Evolutionary conservation across 2,888 invertebrate species (phyloP), one percentile per base, ranked within the genome.

Genomic region (Drosophila mulleri): DNA sequence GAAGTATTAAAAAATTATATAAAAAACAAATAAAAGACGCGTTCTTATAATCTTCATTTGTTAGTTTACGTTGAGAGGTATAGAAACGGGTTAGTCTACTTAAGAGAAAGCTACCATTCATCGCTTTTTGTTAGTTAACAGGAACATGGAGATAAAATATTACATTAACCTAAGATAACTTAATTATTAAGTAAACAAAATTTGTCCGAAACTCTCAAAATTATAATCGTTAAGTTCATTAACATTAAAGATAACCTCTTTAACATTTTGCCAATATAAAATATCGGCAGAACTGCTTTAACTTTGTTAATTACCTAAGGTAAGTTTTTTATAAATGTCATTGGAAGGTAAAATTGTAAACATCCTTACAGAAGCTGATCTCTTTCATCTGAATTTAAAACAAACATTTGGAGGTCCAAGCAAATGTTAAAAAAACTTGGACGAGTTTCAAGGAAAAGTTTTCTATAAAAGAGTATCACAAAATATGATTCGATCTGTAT

Each of bases 41-140:
- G 62, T 60, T 52, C 26, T 42, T 29, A 71, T 59, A 44, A 58
- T 54, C 35, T 35, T 26, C 52, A 59, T 18, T 76, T 64, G 67
- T 73, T 60, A 67, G 62, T 52, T 59, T 37, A 52, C 60, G 58
- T 65, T 76, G 45, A 66, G 47, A 67, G n/a, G n/a, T 57, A 52
- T 42, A 61, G 68, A 77, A 67, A 23, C 48, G 53, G 47, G 75
- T 79, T 79, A 79, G 75, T 79, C 72, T 79, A 79, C 68, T 66
- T 78, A 52, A 18, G 50, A 59, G 16, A 64, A 63, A 42, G 39
- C 48, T 76, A 64, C 53, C 23, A 64, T 76, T 68, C 37, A 65
- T 41, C 47, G 57, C 12, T 47, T 37, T 48, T 18, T 60, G 66
- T 69, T 62, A 77, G 68, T 67, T 32, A 44, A 54, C 32, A 26